These are phyloP conservation scores for Sarcoramphus papa DNA, from an alignment of 2,797 vertebrate species.

Conservation along the genomic window DNA sequence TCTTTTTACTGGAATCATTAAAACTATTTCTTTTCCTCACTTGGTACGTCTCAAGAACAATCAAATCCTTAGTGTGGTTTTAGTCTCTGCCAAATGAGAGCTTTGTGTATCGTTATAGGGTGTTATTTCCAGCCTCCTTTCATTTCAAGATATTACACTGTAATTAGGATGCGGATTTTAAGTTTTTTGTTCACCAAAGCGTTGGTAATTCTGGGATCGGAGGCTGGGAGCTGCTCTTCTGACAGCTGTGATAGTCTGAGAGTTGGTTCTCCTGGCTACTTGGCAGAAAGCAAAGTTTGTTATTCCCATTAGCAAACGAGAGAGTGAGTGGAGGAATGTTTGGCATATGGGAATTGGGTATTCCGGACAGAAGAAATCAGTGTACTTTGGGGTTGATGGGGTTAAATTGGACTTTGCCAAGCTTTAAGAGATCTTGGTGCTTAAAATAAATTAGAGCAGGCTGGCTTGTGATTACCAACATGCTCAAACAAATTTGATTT, in stretches of 20 bases:
- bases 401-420: not conserved
- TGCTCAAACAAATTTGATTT: not conserved
- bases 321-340: not conserved
- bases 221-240: not conserved
- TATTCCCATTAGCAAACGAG: not conserved
- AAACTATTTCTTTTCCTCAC: not conserved
- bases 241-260: not conserved
- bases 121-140: not conserved
- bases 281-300: not conserved
- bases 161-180: not conserved
- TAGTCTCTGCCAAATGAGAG: not conserved
- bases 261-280: not conserved
- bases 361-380: not conserved
- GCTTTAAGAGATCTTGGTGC: not conserved
- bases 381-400: not conserved
- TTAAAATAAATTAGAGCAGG: not conserved
- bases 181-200: not conserved
- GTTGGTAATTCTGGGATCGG: not conserved
- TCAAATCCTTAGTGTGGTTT: not conserved
- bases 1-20: not conserved
- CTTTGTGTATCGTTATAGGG: not conserved
- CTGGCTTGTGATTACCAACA: not conserved
- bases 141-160: not conserved
- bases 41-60: not conserved
- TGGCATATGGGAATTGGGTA: fast-evolving